These are phyloP conservation scores for Misgurnus mizolepis DNA, from an alignment of 2,113 vertebrate genomes.

Conservation along the genomic window DNA sequence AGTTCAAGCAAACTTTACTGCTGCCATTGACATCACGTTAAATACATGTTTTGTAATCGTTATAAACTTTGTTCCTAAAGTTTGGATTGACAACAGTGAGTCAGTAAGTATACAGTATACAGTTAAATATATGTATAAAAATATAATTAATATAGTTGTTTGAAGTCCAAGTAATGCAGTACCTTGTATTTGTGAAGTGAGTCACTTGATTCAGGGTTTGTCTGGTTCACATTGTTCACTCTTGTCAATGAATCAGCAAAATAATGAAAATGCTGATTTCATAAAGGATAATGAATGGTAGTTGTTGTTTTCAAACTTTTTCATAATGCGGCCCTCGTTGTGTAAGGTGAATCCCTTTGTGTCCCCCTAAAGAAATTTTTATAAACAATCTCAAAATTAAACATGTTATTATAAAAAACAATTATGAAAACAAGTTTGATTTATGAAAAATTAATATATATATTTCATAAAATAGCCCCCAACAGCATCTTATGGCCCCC, in stretches of 20 bases:
- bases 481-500: too few species aligned
- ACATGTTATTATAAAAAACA: too few species aligned
- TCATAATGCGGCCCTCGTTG: too few species aligned
- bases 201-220: neutral
- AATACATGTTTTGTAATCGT: neutral
- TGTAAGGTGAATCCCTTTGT: too few species aligned
- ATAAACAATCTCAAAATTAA: too few species aligned
- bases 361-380: too few species aligned
- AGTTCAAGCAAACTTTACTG: neutral
- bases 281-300: too few species aligned
- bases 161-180: neutral
- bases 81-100: neutral
- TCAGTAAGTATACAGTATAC: neutral
- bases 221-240: neutral
- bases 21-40: neutral
- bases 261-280: neutral
- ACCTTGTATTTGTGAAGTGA: neutral
- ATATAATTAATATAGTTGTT: neutral
- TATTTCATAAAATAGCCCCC: too few species aligned
- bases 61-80: neutral
- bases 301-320: too few species aligned
- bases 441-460: too few species aligned
- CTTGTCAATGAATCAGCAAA: conserved; percentile 1
- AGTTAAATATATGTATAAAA: too few species aligned
- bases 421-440: too few species aligned